Percentiles rank a stretch among this genome's conserved stretches.
phyloP scores from a whole-genome alignment of 2,113 vertebrate genomes.

The Stercorarius parasiticus region DNA sequence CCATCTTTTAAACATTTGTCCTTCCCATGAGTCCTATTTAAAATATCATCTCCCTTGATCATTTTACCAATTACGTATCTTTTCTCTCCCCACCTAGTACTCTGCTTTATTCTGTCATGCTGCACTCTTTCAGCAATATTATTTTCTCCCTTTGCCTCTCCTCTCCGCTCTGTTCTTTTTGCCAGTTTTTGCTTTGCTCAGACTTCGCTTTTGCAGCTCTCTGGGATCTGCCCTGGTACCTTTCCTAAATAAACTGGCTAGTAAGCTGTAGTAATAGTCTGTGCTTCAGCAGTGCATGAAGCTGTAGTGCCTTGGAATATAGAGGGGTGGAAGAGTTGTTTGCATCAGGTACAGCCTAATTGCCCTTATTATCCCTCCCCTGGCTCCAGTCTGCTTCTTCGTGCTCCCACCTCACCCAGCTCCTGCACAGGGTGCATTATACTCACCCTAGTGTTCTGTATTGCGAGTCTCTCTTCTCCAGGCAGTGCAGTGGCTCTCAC shows the following conservation, averaged over 20 bases:
- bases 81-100: neutral
- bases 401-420: neutral
- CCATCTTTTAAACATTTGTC: conserved; percentile 48
- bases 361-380: neutral
- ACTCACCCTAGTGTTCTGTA: conserved; percentile 82
- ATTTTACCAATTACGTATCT: conserved; percentile 37
- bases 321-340: neutral
- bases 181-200: neutral
- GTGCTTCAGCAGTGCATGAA: neutral
- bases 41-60: conserved; percentile 47
- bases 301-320: neutral
- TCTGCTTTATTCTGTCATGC: neutral
- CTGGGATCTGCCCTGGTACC: neutral
- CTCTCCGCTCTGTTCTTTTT: neutral
- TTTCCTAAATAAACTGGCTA: neutral
- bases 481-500: conserved; percentile 81
- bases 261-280: neutral
- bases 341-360: neutral
- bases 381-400: neutral
- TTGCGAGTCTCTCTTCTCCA: conserved; percentile 78
- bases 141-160: neutral
- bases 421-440: neutral
- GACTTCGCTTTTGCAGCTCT: neutral
- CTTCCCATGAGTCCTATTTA: conserved; percentile 39
- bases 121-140: neutral